phyloP scores from a whole-genome alignment of 2,888 invertebrate species.

The Thecophora atra region DNA sequence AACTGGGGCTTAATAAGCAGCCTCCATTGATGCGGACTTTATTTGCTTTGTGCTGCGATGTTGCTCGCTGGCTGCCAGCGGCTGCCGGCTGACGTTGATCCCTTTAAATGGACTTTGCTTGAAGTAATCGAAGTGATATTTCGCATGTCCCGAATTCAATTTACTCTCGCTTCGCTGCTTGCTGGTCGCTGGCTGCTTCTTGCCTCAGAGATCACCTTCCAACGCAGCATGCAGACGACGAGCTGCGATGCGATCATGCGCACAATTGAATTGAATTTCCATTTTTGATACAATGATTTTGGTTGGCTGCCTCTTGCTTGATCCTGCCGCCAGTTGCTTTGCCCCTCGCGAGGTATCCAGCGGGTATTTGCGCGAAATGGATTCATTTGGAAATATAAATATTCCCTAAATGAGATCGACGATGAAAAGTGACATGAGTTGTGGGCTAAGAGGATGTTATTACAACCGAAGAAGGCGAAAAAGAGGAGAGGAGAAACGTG shows the following conservation, averaged over 20 bases:
- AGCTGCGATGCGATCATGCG: constrained; percentile 32
- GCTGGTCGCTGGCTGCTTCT: neutral
- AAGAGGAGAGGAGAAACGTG: neutral
- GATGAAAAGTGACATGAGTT: constrained; percentile 65
- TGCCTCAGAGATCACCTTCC: neutral
- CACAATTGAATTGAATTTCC: constrained; percentile 38
- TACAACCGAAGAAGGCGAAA: constrained; percentile 37
- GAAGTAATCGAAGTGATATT: constrained; percentile 67
- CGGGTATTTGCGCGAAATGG: constrained; percentile 39
- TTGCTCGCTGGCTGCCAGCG: constrained; percentile 17
- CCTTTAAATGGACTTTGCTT: constrained; percentile 61
- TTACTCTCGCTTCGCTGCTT: constrained; percentile 49
- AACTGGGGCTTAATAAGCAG: constrained; percentile 3
- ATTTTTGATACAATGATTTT: constrained; percentile 31
- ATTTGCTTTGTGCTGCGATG: constrained; percentile 44
- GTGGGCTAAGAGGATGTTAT: constrained; percentile 62
- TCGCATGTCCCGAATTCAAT: constrained; percentile 66
- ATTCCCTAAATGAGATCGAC: constrained; percentile 62
- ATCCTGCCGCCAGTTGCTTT: constrained; percentile 45
- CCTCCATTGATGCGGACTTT: constrained; percentile 27
- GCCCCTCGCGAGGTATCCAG: constrained; percentile 28
- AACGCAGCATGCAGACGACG: constrained; percentile 2
- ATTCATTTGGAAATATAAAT: constrained; percentile 58
- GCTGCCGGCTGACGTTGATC: constrained; percentile 49
- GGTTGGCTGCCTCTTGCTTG: constrained; percentile 44